Base-by-base conservation (phyloP, 1,140 invertebrate genomes). In the Neodiprion lecontei region DNA sequence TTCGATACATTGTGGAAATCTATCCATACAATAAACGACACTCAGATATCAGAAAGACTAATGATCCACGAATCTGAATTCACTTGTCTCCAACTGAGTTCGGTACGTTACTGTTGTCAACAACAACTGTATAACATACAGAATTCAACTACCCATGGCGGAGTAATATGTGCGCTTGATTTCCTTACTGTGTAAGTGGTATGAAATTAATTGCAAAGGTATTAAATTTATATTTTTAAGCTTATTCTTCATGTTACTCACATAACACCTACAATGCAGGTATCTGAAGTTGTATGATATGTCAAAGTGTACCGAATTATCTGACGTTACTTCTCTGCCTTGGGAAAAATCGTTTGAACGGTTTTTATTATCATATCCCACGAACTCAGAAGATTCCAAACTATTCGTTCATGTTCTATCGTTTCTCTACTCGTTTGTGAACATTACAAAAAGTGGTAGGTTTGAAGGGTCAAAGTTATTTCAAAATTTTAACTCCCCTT, bases 301-400 rank as follows among this genome's bases (percentile, higher is more conserved):
- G 66, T 61, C 83, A 7, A 74, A 78, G 40, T 78, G 75, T 28
- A 65, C 69, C 17, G 79, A 81, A n/a, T 76, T 53, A 83, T 53
- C 78, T 78, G 7, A 90, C 73, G 86, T 91, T 69, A 81, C 82
- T 14, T 79, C 81, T 50, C 84, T 93, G 73, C 89, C 90, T 17
- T 93, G 92, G 93, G 88, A 90, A 77, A 84, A 89, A 74, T 89
- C 89, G 12, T 90, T 91, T 21, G 80, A 84, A 21, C 87, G 91
- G 61, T 94, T 92, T 81, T 84, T 94, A 48, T 83, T 85, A 53
- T 88, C 90, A 1, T 86, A 91, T 67, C 93, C 92, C 1, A 89
- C 91, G 0, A 91, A 89, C 69, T 84, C 88, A 69, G 87, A 91
- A 50, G 93, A 94, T 79, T 88, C 88, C 21, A 81, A 88, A 21